phyloP scores from a whole-genome alignment of 64 coral and sea anemone genomes.

The Acropora yongei region DNA sequence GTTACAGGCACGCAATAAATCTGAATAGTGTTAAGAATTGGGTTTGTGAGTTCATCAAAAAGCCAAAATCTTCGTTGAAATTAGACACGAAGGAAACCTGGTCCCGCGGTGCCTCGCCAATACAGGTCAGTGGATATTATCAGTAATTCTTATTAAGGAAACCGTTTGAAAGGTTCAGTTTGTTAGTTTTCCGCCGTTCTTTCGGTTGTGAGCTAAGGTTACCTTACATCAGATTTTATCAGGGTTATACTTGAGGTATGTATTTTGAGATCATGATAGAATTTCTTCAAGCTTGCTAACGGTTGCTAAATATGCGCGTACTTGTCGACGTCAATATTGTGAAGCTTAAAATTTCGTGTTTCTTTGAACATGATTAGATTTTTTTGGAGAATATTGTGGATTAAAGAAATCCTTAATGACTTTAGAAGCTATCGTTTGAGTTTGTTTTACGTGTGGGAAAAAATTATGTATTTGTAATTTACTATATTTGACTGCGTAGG shows the following conservation, averaged over 20 bases:
- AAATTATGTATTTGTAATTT: conserved; percentile 28
- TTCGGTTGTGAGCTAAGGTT: not conserved
- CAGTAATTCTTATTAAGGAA: conserved; percentile 9
- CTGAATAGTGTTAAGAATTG: too few species aligned
- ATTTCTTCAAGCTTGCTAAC: not conserved
- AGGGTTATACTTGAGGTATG: conserved; percentile 17
- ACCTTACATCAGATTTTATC: not conserved
- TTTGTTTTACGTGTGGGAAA: conserved; percentile 34
- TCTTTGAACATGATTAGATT: not conserved
- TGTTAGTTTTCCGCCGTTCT: not conserved
- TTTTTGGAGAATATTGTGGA: conserved; percentile 29
- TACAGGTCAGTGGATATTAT: conserved; percentile 39
- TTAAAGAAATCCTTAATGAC: conserved; percentile 32
- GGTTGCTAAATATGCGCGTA: too few species aligned
- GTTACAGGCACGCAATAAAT: too few species aligned
- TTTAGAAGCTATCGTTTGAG: conserved; percentile 6
- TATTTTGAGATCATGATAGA: not conserved
- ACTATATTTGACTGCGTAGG: conserved; percentile 22
- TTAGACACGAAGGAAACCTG: not conserved
- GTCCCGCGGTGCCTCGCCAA: conserved; percentile 36
- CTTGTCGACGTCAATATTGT: conserved; percentile 34
- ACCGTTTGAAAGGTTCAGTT: not conserved
- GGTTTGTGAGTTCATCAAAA: too few species aligned
- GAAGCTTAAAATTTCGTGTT: conserved; percentile 25
- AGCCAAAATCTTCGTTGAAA: too few species aligned